phyloP scores from a whole-genome alignment of 2,113 vertebrate species.

The Alaudala cheleensis region DNA sequence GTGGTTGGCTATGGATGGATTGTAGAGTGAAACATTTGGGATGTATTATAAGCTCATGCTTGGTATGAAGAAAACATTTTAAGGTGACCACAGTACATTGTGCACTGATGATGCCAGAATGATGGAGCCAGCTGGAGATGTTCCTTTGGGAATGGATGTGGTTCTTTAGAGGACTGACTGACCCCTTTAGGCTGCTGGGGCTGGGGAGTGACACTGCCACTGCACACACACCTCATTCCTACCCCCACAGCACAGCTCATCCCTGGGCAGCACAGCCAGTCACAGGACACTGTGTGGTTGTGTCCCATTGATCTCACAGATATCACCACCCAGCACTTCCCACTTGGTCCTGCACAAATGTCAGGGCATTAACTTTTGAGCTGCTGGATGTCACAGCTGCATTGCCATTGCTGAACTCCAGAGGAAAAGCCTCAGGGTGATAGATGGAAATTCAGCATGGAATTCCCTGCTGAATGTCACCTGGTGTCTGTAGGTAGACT shows the following conservation, averaged over 20 bases:
- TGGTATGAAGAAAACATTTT: background rate
- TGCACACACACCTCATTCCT: background rate
- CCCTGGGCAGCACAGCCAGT: background rate
- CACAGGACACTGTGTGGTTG: background rate
- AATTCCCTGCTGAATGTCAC: background rate
- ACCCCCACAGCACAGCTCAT: rapidly evolving
- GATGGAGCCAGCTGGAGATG: background rate
- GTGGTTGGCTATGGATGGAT: background rate
- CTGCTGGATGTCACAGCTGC: background rate
- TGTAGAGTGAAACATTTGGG: background rate
- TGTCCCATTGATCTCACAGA: background rate
- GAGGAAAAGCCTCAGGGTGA: background rate
- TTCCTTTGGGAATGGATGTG: background rate
- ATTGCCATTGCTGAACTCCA: background rate
- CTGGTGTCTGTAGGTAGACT: background rate
- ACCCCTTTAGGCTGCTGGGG: background rate
- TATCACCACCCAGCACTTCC: background rate
- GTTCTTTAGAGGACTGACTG: background rate
- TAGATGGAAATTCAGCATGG: background rate
- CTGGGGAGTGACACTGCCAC: background rate
- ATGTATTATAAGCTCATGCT: background rate
- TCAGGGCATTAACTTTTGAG: background rate
- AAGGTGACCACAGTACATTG: background rate
- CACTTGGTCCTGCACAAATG: background rate
- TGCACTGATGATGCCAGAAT: background rate